Base-by-base conservation (phyloP, 2,797 vertebrate species). In the Alauda arvensis region DNA sequence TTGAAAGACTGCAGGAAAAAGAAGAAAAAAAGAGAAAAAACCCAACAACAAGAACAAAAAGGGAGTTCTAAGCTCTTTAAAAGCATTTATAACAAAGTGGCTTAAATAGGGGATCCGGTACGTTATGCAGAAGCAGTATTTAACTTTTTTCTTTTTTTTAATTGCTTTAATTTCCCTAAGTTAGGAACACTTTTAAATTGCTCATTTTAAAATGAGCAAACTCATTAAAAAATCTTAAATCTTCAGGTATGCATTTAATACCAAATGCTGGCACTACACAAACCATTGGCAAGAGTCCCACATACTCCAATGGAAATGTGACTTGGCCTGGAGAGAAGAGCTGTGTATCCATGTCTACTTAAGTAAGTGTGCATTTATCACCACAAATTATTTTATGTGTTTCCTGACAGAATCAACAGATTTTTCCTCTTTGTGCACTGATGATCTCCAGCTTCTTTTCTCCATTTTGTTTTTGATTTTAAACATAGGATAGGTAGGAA, bases 231-330 rank as follows among this genome's bases (percentile, higher is more conserved):
- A 39, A 49, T 19, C 67, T 69, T 74, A 42, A 33, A 55, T 87
- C 84, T 92, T 83, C 71, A 87, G 46, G 51, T 90, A 74, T 40
- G n/a, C 46, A 48, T 74, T 93, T 88, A 81, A 90, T 83, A 69
- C 34, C 52, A 86, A 79, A 39, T 3, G 8, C 37, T 85, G 79
- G 88, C 60, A 74, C n/a, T 40, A 60, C 10, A 33, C 40, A 55
- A 77, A 48, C 18, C 2, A 1, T 2, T 87, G 60, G 86, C 82
- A 83, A 19, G 84, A 76, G 42, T 88, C 84, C 77, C 80, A 29
- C 45, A 43, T 57, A 46, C 17, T 72, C 74, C 49, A 77, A 28
- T 34, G 42, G 70, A 67, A 91, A 85, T 10, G 23, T 18, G 71
- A 92, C 61, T 55, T 82, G 72, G 85, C 71, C 56, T 33, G 17